Percentiles rank a stretch among this genome's conserved stretches.
Evolutionary conservation across 2,113 vertebrate species (phyloP).

Genomic region (Oceanites oceanicus): DNA sequence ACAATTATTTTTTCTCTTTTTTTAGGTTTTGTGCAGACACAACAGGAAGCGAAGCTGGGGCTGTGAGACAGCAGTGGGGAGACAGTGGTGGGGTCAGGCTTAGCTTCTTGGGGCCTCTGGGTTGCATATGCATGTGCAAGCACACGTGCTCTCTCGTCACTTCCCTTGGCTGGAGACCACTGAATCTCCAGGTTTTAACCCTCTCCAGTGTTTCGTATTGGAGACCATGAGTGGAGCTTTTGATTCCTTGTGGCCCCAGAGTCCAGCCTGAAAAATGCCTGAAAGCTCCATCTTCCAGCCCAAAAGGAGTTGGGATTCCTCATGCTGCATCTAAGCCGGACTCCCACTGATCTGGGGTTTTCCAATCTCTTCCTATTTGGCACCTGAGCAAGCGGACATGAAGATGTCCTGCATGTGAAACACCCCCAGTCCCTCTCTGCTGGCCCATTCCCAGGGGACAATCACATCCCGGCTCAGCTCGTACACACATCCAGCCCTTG

Average conservation of each 20-base stretch:
- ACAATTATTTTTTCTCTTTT: conserved; percentile 15
- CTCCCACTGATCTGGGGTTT: neutral
- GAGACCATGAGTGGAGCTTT: neutral
- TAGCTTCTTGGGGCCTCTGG: neutral
- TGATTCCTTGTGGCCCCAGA: neutral
- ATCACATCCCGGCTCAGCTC: fast-evolving
- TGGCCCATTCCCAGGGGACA: neutral
- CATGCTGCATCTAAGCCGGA: neutral
- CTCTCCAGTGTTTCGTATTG: neutral
- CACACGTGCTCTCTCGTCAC: neutral
- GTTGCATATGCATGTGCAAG: neutral
- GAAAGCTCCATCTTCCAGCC: neutral
- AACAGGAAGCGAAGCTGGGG: conserved; percentile 42
- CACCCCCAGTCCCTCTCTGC: neutral
- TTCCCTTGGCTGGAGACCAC: neutral
- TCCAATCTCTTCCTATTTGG: neutral
- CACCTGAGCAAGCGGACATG: neutral
- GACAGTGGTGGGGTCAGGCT: neutral
- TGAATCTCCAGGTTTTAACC: neutral
- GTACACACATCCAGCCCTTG: neutral
- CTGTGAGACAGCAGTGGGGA: neutral
- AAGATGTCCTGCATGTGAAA: neutral
- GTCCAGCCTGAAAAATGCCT: neutral
- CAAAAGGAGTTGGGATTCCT: neutral
- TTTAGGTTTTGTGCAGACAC: conserved; percentile 54